Conservation (phyloP, 2,888 invertebrate genomes). For the Aquatica leii region DNA sequence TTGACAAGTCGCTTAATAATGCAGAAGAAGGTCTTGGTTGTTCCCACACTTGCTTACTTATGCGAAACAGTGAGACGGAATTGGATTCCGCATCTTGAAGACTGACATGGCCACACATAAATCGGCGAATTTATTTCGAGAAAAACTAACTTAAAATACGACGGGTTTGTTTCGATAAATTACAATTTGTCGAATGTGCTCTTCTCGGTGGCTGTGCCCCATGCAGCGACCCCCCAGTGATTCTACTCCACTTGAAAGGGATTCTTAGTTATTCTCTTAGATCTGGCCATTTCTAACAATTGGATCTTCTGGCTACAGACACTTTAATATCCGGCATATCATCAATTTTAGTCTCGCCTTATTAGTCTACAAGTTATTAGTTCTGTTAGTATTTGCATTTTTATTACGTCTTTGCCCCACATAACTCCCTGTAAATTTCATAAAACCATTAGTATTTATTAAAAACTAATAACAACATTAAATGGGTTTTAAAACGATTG, state of each 20-base stretch:
- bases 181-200: conserved; percentile 61
- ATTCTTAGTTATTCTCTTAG: conserved; percentile 41
- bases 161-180: conserved; percentile 55
- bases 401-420: conserved; percentile 31
- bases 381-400: conserved; percentile 39
- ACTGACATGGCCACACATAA: conserved; percentile 57
- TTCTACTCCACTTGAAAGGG: conserved; percentile 52
- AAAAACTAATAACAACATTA: conserved; percentile 3
- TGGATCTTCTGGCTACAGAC: conserved; percentile 53
- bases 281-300: conserved; percentile 50
- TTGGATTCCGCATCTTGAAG: conserved; percentile 29
- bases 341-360: conserved; percentile 53
- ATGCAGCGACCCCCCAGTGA: conserved; percentile 55
- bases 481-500: neutral
- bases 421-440: neutral
- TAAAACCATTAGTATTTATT: conserved; percentile 10
- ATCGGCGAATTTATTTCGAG: conserved; percentile 56
- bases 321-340: conserved; percentile 55
- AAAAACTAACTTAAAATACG: conserved; percentile 52
- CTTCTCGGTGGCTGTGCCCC: conserved; percentile 56
- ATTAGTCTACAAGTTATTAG: conserved; percentile 43
- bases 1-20: conserved; percentile 39
- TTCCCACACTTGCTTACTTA: conserved; percentile 37
- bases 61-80: conserved; percentile 34
- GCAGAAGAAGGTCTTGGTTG: conserved; percentile 25